Conservation (phyloP, 2,113 vertebrate species). For the Casuarius casuarius region DNA sequence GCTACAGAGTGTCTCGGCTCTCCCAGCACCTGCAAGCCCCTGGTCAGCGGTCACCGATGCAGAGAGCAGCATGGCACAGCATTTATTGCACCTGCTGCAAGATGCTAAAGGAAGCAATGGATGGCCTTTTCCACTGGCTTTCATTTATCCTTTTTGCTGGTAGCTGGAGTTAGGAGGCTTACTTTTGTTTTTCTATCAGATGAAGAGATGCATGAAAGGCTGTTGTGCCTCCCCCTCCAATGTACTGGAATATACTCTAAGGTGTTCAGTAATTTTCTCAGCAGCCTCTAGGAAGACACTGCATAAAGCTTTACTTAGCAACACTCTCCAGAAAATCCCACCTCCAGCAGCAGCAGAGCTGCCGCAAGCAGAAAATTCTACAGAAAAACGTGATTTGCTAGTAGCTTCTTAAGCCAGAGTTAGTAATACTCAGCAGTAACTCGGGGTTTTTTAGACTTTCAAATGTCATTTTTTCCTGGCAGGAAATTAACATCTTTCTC, state of each 20-base stretch:
- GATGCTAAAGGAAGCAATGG: not conserved
- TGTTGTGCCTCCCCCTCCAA: not conserved
- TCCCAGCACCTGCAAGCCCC: not conserved
- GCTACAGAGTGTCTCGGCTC: not conserved
- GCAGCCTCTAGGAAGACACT: not conserved
- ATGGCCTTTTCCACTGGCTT: not conserved
- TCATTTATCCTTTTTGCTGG: not conserved
- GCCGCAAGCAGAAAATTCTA: not conserved
- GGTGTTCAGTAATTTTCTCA: not conserved
- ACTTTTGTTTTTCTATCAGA: not conserved
- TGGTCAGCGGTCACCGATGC: not conserved
- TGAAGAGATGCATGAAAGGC: not conserved
- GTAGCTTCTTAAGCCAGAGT: not conserved
- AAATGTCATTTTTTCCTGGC: not conserved
- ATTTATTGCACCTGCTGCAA: not conserved
- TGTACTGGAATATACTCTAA: not conserved
- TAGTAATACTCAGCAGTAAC: not conserved
- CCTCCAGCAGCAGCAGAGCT: not conserved
- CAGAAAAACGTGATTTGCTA: not conserved
- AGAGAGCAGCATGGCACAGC: not conserved
- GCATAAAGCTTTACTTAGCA: not conserved
- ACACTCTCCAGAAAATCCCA: not conserved
- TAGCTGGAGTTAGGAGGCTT: not conserved
- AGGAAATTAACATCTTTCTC: not conserved
- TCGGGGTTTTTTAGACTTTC: not conserved